Percentiles rank a stretch among this genome's conserved stretches.
Conservation (phyloP, 2,888 invertebrate species). For the Microctonus hyperodae region DNA sequence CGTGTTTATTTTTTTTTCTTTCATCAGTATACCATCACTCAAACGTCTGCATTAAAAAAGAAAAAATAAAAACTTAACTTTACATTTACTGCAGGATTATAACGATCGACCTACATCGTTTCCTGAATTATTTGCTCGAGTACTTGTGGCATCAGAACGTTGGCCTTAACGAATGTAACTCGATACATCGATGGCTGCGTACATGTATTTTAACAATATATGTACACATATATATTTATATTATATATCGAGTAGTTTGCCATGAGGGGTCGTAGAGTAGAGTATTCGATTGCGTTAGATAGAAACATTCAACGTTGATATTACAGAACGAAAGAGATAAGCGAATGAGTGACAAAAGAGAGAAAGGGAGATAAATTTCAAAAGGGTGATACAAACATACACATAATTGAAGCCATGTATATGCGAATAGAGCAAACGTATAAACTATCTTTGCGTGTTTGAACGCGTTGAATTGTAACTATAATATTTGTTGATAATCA, state of each 20-base stretch:
- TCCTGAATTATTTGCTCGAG: not conserved
- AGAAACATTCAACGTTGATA: not conserved
- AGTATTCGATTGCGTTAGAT: conserved; percentile 10
- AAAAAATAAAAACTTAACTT: not conserved
- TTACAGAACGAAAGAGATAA: conserved; percentile 1
- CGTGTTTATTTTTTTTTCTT: not conserved
- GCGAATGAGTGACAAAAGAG: conserved; percentile 9
- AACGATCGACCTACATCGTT: not conserved
- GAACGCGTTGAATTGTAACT: conserved; percentile 7
- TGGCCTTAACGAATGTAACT: conserved; percentile 58
- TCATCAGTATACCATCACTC: conserved; percentile 13
- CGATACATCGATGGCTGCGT: conserved; percentile 50
- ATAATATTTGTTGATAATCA: conserved; percentile 13
- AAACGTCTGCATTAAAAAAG: conserved; percentile 2
- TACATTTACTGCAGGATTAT: not conserved
- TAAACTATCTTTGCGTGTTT: conserved; percentile 18
- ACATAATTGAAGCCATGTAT: conserved; percentile 30
- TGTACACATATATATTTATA: not conserved
- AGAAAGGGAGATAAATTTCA: not conserved
- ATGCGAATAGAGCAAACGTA: conserved; percentile 14
- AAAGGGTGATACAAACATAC: conserved; percentile 10
- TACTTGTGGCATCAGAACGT: conserved; percentile 7
- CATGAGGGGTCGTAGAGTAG: not conserved
- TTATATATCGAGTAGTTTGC: not conserved
- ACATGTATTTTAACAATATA: conserved; percentile 1